A percentile compares a stretch with the other conserved stretches of the same genome.
Evolutionary conservation across 2,113 vertebrate genomes (phyloP).

Genomic region (Periophthalmus modestus): DNA sequence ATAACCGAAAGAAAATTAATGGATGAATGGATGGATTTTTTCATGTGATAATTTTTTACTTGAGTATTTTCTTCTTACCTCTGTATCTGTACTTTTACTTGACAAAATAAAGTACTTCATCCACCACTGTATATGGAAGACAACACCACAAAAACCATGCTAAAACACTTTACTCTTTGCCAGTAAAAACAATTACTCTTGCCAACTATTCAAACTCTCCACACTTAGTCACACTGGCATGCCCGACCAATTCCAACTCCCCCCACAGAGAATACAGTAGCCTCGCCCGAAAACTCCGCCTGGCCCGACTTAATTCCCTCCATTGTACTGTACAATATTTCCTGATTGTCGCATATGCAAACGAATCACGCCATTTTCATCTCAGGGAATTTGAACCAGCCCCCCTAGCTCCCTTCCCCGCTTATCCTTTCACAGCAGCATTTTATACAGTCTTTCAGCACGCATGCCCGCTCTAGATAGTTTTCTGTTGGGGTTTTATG

Average conservation of each 20-base stretch:
- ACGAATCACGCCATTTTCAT: constrained; percentile 39
- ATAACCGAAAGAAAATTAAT: no score
- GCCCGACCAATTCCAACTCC: constrained; percentile 13
- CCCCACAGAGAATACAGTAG: constrained; percentile 14
- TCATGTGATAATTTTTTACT: no score
- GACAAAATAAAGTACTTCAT: no score
- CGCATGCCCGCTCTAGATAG: constrained; percentile 40
- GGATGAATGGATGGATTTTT: no score
- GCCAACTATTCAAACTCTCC: background rate
- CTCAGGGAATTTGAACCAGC: constrained; percentile 42
- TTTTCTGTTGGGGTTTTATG: constrained; percentile 46
- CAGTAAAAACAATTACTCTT: background rate
- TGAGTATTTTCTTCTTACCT: no score
- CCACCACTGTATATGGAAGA: background rate
- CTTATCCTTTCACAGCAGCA: constrained; percentile 40
- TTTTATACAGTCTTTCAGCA: constrained; percentile 22
- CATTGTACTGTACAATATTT: constrained; percentile 33
- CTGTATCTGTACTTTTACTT: no score
- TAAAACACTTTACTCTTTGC: background rate
- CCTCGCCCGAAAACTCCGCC: constrained; percentile 15
- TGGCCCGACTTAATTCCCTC: constrained; percentile 34
- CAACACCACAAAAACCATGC: background rate
- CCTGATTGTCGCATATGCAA: constrained; percentile 41
- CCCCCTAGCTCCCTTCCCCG: constrained; percentile 27
- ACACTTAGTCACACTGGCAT: constrained; percentile 9